A percentile compares a stretch with the other conserved stretches of the same genome.
These are phyloP conservation scores for Vidua macroura DNA, from an alignment of 2,113 vertebrate genomes.

Conservation along the genomic window DNA sequence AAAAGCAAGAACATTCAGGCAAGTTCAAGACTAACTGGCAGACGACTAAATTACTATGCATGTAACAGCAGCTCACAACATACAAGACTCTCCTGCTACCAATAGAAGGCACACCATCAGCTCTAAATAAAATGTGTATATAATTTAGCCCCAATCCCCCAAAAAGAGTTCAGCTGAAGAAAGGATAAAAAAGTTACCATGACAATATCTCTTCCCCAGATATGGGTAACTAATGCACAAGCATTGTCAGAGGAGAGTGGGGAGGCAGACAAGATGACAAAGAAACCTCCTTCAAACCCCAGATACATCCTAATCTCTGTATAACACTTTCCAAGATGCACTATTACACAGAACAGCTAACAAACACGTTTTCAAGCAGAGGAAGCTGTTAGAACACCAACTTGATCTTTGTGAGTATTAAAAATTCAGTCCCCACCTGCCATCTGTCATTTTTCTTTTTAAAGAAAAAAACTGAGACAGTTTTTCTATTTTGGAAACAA, in stretches of 20 bases:
- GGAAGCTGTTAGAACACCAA: neutral
- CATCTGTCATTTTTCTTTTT: conserved; percentile 27
- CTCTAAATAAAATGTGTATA: neutral
- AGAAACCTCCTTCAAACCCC: neutral
- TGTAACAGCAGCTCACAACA: neutral
- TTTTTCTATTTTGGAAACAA: neutral
- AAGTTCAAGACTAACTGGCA: neutral
- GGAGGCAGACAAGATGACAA: neutral
- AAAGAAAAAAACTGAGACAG: neutral
- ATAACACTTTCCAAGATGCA: neutral
- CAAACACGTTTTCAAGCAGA: conserved; percentile 33
- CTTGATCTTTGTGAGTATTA: conserved; percentile 20
- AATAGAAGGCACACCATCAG: neutral
- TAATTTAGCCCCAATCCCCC: neutral
- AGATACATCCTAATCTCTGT: neutral
- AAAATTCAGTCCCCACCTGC: conserved; percentile 37
- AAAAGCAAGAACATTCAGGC: neutral
- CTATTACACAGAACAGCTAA: conserved; percentile 4
- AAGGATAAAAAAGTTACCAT: neutral
- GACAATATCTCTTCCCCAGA: neutral
- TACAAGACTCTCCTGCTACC: neutral
- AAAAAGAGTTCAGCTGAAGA: neutral
- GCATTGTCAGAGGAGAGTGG: neutral
- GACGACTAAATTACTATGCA: neutral
- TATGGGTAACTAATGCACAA: neutral